A percentile compares a stretch with the other conserved stretches of the same genome.
These are phyloP conservation scores for Hestina assimilis DNA, from an alignment of 1,140 invertebrate genomes.

Conservation along the genomic window DNA sequence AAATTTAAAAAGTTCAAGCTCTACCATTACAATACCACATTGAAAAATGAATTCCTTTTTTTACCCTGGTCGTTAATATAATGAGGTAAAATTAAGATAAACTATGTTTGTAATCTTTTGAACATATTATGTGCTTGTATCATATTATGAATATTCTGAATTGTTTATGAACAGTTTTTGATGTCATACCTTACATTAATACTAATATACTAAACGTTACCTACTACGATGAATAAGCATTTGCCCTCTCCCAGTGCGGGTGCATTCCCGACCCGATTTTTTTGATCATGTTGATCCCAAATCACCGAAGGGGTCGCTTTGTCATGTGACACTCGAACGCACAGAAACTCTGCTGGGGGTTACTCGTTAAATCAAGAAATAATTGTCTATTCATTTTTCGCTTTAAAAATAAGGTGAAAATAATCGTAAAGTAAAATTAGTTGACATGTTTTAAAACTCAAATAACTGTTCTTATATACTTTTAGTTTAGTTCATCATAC, in stretches of 20 bases:
- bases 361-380: slow-evolving; percentile 60
- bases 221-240: slow-evolving; percentile 37
- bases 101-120: too few relatives aligned
- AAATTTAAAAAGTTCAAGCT: too few relatives aligned
- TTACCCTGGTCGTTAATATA: too few relatives aligned
- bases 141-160: too few relatives aligned
- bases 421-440: not conserved
- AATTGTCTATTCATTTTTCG: slow-evolving; percentile 44
- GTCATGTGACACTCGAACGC: slow-evolving; percentile 74
- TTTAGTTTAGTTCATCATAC: too few relatives aligned
- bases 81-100: too few relatives aligned
- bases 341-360: slow-evolving; percentile 59
- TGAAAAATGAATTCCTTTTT: too few relatives aligned
- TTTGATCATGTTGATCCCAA: slow-evolving; percentile 69
- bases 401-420: not conserved
- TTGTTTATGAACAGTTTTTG: too few relatives aligned
- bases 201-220: slow-evolving; percentile 7
- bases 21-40: too few relatives aligned
- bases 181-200: not conserved
- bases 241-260: slow-evolving; percentile 60
- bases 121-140: too few relatives aligned
- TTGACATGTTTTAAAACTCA: too few relatives aligned
- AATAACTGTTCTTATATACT: too few relatives aligned
- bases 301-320: slow-evolving; percentile 68
- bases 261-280: slow-evolving; percentile 71